Percentiles rank a stretch among this genome's conserved stretches.
phyloP scores from a whole-genome alignment of 2,888 invertebrate genomes.

The Drosophila merina region DNA sequence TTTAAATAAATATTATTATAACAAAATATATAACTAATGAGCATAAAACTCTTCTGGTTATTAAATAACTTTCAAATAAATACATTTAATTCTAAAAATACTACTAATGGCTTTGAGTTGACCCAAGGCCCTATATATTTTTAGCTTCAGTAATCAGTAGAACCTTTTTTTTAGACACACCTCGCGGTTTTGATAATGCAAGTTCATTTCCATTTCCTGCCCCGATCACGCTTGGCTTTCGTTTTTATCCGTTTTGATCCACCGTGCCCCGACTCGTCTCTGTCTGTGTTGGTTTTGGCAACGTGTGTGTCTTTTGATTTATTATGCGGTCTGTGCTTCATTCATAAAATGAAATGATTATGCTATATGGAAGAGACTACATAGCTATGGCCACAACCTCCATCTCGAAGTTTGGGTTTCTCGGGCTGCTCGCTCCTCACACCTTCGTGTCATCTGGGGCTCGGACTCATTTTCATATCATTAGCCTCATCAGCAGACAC shows the following conservation, averaged over 20 bases:
- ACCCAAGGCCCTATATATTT: no score
- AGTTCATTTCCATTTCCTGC: slow-evolving; percentile 75
- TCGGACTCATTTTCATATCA: slow-evolving; percentile 80
- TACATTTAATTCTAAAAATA: no score
- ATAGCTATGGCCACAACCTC: slow-evolving; percentile 6
- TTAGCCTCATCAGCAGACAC: slow-evolving; percentile 67
- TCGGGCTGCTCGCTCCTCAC: slow-evolving; percentile 25
- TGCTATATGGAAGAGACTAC: slow-evolving; percentile 6
- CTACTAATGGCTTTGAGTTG: no score
- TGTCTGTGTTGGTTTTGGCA: slow-evolving; percentile 27
- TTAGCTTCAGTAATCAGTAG: neutral
- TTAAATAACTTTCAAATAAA: no score
- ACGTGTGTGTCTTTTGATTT: slow-evolving; percentile 67
- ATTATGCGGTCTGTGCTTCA: slow-evolving; percentile 62
- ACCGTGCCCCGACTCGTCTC: neutral
- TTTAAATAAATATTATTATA: no score
- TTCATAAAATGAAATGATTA: slow-evolving; percentile 71
- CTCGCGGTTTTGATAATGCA: slow-evolving; percentile 34
- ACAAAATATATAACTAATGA: no score
- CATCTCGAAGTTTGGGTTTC: neutral
- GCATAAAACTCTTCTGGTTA: no score
- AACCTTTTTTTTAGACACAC: slow-evolving; percentile 5
- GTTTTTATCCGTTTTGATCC: neutral
- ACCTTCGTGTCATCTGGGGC: slow-evolving; percentile 71
- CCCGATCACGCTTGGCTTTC: slow-evolving; percentile 57